phyloP scores from a whole-genome alignment of 2,113 vertebrate species.

The Gavialis gangeticus region DNA sequence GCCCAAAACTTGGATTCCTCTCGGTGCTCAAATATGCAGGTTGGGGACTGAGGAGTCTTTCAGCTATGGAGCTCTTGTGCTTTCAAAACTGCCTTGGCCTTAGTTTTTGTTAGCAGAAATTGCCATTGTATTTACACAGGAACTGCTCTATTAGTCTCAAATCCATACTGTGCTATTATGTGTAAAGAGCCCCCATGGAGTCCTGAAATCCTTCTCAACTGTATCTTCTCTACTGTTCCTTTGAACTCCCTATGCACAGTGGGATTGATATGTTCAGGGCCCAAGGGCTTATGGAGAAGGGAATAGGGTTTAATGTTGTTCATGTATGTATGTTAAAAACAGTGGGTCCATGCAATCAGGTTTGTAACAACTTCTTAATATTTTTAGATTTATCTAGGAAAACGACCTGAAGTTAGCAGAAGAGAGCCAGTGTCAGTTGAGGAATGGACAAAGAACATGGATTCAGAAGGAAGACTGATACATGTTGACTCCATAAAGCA shows the following conservation, averaged over 20 bases:
- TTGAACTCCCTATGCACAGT: not conserved
- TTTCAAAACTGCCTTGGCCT: not conserved
- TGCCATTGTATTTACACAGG: not conserved
- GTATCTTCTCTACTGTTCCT: not conserved
- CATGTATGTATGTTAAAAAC: not conserved
- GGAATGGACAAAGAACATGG: slow-evolving; percentile 88
- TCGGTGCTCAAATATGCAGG: not conserved
- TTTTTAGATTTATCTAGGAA: slow-evolving; percentile 91
- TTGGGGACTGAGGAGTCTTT: not conserved
- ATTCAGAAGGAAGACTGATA: slow-evolving; percentile 88
- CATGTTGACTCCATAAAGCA: slow-evolving; percentile 84
- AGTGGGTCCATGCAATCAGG: not conserved
- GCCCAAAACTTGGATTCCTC: not conserved
- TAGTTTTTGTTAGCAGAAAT: accelerated
- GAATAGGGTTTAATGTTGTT: not conserved
- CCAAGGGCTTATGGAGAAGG: not conserved
- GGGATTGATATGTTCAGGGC: not conserved
- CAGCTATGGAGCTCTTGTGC: not conserved
- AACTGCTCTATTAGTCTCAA: not conserved
- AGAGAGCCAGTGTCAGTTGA: slow-evolving; percentile 86
- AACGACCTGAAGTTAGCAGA: slow-evolving; percentile 87
- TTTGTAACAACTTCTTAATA: not conserved
- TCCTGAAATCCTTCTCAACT: not conserved
- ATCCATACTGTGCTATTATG: not conserved
- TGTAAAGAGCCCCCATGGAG: not conserved